Evolutionary conservation across 2,113 vertebrate species (phyloP).

Genomic region (Benitochromis conjunctus): DNA sequence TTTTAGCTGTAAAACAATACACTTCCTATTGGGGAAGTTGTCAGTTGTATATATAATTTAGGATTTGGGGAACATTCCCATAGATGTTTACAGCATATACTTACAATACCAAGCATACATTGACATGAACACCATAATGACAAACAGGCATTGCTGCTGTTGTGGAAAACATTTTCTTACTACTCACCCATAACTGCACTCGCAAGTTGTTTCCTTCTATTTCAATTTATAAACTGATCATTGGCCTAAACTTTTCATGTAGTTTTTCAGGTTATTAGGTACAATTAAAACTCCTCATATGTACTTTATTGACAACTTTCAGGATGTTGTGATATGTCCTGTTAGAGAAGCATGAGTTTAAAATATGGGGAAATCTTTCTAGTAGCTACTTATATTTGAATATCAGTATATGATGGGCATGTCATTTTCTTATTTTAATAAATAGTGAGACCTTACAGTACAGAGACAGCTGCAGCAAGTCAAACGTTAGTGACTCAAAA

Average conservation of each 20-base stretch:
- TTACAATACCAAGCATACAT: constrained; percentile 63
- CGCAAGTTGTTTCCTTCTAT: neutral
- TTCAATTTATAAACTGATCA: neutral
- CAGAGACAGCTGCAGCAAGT: neutral
- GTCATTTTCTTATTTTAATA: neutral
- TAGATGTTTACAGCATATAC: constrained; percentile 61
- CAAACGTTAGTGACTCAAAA: neutral
- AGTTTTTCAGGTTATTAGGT: neutral
- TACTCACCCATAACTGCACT: neutral
- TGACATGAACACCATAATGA: constrained; percentile 60
- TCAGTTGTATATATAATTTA: constrained; percentile 31
- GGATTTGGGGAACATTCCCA: constrained; percentile 50
- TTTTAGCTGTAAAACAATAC: constrained; percentile 49
- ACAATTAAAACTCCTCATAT: neutral
- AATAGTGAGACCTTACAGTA: neutral
- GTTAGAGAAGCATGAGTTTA: neutral
- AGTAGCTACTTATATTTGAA: neutral
- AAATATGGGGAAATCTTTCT: neutral
- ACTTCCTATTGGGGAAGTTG: constrained; percentile 24
- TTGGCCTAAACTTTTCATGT: neutral
- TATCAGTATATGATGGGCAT: neutral
- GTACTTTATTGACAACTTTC: neutral
- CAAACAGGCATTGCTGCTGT: constrained; percentile 58
- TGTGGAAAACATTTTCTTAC: constrained; percentile 22
- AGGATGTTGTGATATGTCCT: neutral